Evolutionary conservation across 2,888 invertebrate species (phyloP).

Genomic region (Temnothorax ravouxi): DNA sequence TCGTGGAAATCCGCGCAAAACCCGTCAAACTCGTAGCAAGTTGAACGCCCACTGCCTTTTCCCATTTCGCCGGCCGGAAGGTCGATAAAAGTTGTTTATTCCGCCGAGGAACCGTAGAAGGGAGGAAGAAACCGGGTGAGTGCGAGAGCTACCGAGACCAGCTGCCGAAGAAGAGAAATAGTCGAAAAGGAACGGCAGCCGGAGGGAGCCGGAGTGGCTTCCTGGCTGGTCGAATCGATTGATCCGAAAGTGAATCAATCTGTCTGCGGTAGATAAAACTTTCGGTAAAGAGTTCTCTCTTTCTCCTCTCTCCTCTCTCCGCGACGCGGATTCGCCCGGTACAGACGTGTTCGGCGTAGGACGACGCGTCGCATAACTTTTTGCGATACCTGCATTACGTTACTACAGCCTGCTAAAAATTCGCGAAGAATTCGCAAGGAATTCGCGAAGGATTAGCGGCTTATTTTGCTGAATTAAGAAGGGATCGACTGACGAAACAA

Average conservation of each 20-base stretch:
- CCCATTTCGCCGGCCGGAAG: conserved; percentile 78
- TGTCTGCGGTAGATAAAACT: conserved; percentile 82
- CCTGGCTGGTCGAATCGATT: conserved; percentile 74
- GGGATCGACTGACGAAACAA: conserved; percentile 5
- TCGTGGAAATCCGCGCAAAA: conserved; percentile 74
- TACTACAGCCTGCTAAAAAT: conserved; percentile 31
- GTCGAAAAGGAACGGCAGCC: conserved; percentile 62
- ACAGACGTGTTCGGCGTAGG: conserved; percentile 43
- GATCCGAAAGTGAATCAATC: conserved; percentile 80
- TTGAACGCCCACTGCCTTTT: conserved; percentile 76
- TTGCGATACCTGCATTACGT: conserved; percentile 35
- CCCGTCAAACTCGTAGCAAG: conserved; percentile 76
- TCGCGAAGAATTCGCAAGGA: neutral
- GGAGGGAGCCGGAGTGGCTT: conserved; percentile 65
- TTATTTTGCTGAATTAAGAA: conserved; percentile 12
- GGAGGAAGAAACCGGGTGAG: conserved; percentile 58
- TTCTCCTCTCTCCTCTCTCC: conserved; percentile 56
- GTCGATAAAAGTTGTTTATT: conserved; percentile 83
- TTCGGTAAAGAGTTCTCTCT: conserved; percentile 76
- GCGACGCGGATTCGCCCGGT: conserved; percentile 40
- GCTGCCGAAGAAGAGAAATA: conserved; percentile 60
- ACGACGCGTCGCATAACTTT: conserved; percentile 46
- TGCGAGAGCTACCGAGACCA: conserved; percentile 42
- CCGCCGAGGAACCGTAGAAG: conserved; percentile 72
- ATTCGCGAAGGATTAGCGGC: conserved; percentile 3